Evolutionary conservation across 2,113 vertebrate genomes (phyloP), one percentile per base, ranked within the genome.

Genomic region (Brevimyrus niger): DNA sequence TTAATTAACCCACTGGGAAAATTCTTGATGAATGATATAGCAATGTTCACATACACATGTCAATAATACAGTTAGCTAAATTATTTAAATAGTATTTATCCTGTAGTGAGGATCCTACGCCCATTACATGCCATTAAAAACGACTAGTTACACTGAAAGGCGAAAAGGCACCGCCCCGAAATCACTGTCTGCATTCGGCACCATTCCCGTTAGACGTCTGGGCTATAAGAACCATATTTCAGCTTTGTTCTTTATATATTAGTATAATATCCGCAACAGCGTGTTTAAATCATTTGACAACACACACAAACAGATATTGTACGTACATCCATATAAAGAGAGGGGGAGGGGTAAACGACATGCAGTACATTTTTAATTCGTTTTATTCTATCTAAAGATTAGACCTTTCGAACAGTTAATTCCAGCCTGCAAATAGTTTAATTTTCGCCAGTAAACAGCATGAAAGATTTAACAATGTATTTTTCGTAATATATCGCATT

Each of bases 91-190:
- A n/a, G 82, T 21, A 17, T 84, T 84, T 46, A 84, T 23, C 38
- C 23, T 0, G 46, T 51, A 11, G 31, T 48, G 17, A 35, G 51
- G 2, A 58, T 80, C 50, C 91, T 89, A 89, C 90, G 55, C 38
- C 73, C 61, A 46, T 61, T 89, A 50, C 27, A 85, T 83, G 44
- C 17, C 7, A 7, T 65, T 83, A 48, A 42, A 76, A 88, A 88
- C 84, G 92, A 90, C 89, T 87, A 90, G 91, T 89, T 92, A 91
- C 90, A 90, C 92, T 90, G 47, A 65, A 90, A 88, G 90, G 88
- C 90, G 92, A 91, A 92, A 91, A 95, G 96, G 95, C 95, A 96
- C 95, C 96, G 95, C 96, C 96, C 96, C 95, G 94, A 90, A 90
- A 89, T 87, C 85, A 87, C 89, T 88, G 91, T 89, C 90, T 89